Evolutionary conservation across 2,797 vertebrate species (phyloP).

Genomic region (Eleutherodactylus coqui): DNA sequence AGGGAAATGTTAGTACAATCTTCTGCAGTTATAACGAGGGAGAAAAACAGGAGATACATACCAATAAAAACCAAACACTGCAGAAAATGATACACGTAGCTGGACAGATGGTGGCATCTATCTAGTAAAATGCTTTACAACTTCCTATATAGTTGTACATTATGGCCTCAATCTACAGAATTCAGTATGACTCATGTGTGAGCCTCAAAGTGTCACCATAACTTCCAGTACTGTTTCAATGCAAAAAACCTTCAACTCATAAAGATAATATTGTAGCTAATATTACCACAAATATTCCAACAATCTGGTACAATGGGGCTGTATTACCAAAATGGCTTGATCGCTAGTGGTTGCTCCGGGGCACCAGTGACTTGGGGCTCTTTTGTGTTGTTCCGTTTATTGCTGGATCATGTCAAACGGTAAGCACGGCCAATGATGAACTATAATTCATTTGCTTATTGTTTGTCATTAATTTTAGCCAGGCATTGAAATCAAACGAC

Average conservation of each 20-base stretch:
- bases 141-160: not conserved
- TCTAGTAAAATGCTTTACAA: not conserved
- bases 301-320: not conserved
- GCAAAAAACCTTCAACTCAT: not conserved
- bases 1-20: not conserved
- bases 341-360: not conserved
- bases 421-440: no score
- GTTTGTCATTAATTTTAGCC: no score
- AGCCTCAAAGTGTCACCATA: not conserved
- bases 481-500: no score
- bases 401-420: no score
- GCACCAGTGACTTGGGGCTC: not conserved
- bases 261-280: not conserved
- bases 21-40: not conserved
- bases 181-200: not conserved
- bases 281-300: not conserved
- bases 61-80: constrained; percentile 26
- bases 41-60: constrained; percentile 12
- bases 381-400: no score
- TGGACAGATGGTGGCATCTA: not conserved
- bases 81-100: constrained; percentile 1
- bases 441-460: no score
- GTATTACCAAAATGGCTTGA: not conserved
- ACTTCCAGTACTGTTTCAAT: not conserved
- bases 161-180: not conserved